These are phyloP conservation scores for Pipra filicauda DNA, from an alignment of 2,113 vertebrate genomes.

Conservation along the genomic window DNA sequence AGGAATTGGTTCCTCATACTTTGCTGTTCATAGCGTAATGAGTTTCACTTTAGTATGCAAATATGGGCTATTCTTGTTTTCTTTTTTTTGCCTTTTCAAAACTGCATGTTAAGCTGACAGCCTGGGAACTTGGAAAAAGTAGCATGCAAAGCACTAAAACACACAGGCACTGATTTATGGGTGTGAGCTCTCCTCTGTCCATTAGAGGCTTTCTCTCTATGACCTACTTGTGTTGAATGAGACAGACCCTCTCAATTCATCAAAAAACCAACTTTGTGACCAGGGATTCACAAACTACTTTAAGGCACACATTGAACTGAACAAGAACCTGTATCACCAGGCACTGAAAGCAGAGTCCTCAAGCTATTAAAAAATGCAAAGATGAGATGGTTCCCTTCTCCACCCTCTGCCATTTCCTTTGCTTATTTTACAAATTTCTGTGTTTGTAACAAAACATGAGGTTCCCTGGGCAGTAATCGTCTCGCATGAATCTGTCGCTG, in stretches of 20 bases:
- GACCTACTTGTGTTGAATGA: not conserved
- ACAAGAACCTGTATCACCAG: not conserved
- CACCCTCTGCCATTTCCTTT: not conserved
- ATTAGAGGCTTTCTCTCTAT: not conserved
- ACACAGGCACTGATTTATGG: not conserved
- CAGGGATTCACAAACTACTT: not conserved
- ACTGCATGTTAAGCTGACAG: not conserved
- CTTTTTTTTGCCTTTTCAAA: not conserved
- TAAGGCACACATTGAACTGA: not conserved
- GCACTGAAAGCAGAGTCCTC: not conserved
- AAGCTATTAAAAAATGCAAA: not conserved
- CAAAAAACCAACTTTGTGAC: not conserved
- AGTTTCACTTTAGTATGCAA: not conserved
- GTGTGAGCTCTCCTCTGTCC: not conserved
- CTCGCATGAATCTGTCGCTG: not conserved
- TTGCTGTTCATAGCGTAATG: not conserved
- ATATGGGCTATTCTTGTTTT: not conserved
- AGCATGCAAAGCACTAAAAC: not conserved
- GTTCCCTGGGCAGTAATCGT: not conserved
- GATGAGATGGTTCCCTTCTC: not conserved
- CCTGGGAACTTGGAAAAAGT: not conserved
- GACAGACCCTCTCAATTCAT: not conserved
- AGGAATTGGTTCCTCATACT: not conserved
- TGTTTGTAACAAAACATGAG: not conserved
- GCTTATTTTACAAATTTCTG: not conserved